These are phyloP conservation scores for Sardinella longiceps DNA, from an alignment of 2,797 vertebrate genomes.

Conservation along the genomic window DNA sequence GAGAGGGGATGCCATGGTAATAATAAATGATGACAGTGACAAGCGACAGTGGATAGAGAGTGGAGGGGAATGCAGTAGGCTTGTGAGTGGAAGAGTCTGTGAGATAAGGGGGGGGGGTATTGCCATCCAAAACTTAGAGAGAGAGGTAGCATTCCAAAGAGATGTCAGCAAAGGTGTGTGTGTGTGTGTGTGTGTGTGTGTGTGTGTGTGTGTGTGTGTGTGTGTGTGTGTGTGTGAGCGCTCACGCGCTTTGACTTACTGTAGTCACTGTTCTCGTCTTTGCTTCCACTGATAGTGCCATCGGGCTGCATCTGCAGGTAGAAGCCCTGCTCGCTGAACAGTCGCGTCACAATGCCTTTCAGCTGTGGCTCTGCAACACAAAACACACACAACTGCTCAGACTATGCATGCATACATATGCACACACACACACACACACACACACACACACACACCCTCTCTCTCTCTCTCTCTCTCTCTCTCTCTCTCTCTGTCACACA, in stretches of 20 bases:
- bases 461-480: too few species aligned
- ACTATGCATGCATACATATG: slow-evolving; percentile 18
- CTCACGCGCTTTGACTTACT: too few species aligned
- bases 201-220: neutral
- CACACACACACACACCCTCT: slow-evolving; percentile 49
- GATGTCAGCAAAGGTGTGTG: neutral
- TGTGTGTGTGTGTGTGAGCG: slow-evolving; percentile 36
- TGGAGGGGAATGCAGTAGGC: neutral
- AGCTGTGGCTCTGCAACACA: slow-evolving; percentile 95
- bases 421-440: neutral
- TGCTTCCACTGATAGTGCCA: slow-evolving; percentile 96
- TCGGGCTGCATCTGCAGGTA: slow-evolving; percentile 99
- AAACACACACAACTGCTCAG: slow-evolving; percentile 30
- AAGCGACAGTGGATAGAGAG: neutral
- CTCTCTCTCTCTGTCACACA: too few species aligned
- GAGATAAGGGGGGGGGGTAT: neutral
- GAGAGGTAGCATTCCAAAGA: too few species aligned
- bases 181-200: neutral
- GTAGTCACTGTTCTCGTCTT: slow-evolving; percentile 99
- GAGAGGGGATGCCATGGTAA: neutral
- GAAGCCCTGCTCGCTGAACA: slow-evolving; percentile 99
- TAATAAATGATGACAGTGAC: neutral
- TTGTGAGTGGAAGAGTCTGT: neutral
- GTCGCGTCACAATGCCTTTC: slow-evolving; percentile 99
- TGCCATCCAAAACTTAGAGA: too few species aligned